Evolutionary conservation across 2,113 vertebrate genomes (phyloP).

Genomic region (Carlito syrichta): DNA sequence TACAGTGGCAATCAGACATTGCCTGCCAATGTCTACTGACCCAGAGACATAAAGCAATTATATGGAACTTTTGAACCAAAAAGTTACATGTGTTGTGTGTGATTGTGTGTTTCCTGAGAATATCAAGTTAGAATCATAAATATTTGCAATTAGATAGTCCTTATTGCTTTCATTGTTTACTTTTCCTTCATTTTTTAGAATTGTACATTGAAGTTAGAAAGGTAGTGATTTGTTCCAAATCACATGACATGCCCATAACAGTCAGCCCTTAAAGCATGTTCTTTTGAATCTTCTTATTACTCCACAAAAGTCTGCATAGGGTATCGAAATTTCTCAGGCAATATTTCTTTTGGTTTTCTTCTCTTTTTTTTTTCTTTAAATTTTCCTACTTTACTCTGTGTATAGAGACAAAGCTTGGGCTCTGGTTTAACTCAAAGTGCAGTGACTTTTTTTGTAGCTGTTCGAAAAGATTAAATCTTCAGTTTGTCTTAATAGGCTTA

Average conservation of each 20-base stretch:
- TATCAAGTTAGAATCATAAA: not conserved
- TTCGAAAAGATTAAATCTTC: constrained; percentile 3
- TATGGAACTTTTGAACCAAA: not conserved
- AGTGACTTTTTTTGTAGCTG: not conserved
- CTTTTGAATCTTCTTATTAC: not conserved
- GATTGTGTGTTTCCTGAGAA: not conserved
- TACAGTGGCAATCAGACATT: not conserved
- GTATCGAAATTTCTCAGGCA: not conserved
- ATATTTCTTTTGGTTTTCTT: not conserved
- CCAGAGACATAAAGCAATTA: not conserved
- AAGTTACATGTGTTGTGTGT: not conserved
- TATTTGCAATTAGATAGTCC: constrained; percentile 8
- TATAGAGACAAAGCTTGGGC: not conserved
- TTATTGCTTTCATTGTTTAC: not conserved
- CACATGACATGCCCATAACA: not conserved
- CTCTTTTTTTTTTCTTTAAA: not conserved
- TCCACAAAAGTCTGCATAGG: not conserved
- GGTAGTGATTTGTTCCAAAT: not conserved
- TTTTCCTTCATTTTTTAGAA: not conserved
- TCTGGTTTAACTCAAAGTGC: constrained; percentile 35
- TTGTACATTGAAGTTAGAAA: not conserved
- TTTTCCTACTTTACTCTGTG: not conserved
- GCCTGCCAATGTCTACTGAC: not conserved
- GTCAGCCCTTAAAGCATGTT: not conserved
- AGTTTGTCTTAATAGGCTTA: not conserved